Percentiles rank a stretch among this genome's conserved stretches.
phyloP scores from a whole-genome alignment of 1,140 invertebrate genomes.

The Phocides pigmalion region DNA sequence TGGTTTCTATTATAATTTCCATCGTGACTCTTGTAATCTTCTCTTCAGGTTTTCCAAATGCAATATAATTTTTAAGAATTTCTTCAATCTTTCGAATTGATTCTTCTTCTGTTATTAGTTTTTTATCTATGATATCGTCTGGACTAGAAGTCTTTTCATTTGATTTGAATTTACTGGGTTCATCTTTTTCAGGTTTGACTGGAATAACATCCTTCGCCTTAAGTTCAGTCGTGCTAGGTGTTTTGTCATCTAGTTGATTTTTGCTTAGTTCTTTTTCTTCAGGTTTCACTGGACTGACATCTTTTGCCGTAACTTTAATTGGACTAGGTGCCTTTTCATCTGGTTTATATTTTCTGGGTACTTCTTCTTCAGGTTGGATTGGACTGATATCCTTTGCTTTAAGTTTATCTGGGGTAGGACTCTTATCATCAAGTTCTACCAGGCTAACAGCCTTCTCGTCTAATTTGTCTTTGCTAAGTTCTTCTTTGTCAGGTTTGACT shows the following conservation, averaged over 20 bases:
- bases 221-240: too few relatives aligned
- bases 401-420: neutral
- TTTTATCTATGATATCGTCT: neutral
- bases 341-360: slow-evolving; percentile 29
- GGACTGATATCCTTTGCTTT: neutral
- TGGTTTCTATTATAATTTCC: slow-evolving; percentile 27
- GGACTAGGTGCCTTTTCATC: slow-evolving; percentile 24
- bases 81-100: slow-evolving; percentile 26
- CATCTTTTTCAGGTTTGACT: neutral
- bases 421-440: neutral
- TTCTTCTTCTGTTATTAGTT: slow-evolving; percentile 27
- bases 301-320: neutral
- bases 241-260: neutral
- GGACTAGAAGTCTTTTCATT: slow-evolving; percentile 30
- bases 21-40: slow-evolving; percentile 10
- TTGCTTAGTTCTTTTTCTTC: slow-evolving; percentile 29
- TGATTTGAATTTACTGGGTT: neutral
- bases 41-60: slow-evolving; percentile 25
- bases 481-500: slow-evolving; percentile 21
- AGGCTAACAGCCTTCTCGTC: neutral
- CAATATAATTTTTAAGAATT: slow-evolving; percentile 17
- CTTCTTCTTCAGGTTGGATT: slow-evolving; percentile 22
- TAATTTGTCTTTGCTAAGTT: neutral
- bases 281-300: neutral
- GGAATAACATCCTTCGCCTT: too few relatives aligned